A percentile compares a stretch with the other conserved stretches of the same genome.
Conservation (phyloP, 2,888 invertebrate genomes). For the Suillia variegata region DNA sequence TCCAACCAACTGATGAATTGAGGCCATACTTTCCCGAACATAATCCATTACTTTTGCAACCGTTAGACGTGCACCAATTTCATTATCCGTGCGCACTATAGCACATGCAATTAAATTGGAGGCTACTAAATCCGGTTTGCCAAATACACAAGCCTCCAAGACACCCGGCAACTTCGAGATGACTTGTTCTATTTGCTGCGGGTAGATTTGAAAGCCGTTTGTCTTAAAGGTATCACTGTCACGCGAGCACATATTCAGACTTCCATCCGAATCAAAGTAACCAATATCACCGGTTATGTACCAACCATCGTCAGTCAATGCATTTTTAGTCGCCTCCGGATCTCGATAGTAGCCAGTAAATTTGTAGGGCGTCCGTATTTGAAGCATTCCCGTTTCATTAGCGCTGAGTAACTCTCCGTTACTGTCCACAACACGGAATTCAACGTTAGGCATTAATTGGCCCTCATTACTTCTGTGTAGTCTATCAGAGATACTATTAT, state of each 20-base stretch:
- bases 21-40: slow-evolving; percentile 40
- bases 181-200: slow-evolving; percentile 51
- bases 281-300: slow-evolving; percentile 52
- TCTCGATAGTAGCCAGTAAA: slow-evolving; percentile 51
- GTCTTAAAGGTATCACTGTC: slow-evolving; percentile 54
- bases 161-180: slow-evolving; percentile 44
- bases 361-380: slow-evolving; percentile 35
- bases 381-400: slow-evolving; percentile 47
- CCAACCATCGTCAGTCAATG: slow-evolving; percentile 41
- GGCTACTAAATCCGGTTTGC: slow-evolving; percentile 42
- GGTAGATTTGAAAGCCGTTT: slow-evolving; percentile 48
- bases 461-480: slow-evolving; percentile 41
- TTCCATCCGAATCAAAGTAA: slow-evolving; percentile 50
- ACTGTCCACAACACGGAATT: slow-evolving; percentile 44
- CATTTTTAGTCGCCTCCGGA: slow-evolving; percentile 38
- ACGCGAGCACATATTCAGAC: slow-evolving; percentile 45
- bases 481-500: slow-evolving; percentile 32
- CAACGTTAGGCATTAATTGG: slow-evolving; percentile 38
- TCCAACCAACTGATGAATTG: slow-evolving; percentile 48
- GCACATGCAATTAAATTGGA: slow-evolving; percentile 50
- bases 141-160: slow-evolving; percentile 49
- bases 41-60: slow-evolving; percentile 35
- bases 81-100: slow-evolving; percentile 37
- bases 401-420: slow-evolving; percentile 40
- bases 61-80: slow-evolving; percentile 29